phyloP scores from a whole-genome alignment of 2,888 invertebrate genomes.

The Epirrita christyi region DNA sequence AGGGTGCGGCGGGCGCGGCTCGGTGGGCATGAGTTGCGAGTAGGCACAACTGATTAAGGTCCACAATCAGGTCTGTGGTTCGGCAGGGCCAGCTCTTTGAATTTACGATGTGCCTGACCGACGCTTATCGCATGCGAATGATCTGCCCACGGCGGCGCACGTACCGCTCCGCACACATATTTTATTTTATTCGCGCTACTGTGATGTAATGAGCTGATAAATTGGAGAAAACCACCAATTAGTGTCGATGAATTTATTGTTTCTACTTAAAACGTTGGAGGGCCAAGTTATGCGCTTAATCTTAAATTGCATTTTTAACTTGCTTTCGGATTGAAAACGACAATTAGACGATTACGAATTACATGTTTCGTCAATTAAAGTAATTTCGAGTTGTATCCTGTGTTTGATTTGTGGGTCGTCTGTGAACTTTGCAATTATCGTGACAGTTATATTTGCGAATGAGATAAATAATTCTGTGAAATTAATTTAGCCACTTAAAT shows the following conservation, averaged over 20 bases:
- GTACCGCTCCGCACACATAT: constrained; percentile 82
- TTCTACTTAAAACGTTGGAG: constrained; percentile 84
- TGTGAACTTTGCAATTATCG: constrained; percentile 28
- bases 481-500: constrained; percentile 18
- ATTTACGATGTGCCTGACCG: constrained; percentile 84
- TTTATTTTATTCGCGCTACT: constrained; percentile 85
- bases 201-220: constrained; percentile 86
- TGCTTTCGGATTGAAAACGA: constrained; percentile 68
- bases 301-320: constrained; percentile 78
- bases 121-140: constrained; percentile 84
- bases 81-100: constrained; percentile 80
- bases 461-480: constrained; percentile 12
- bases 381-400: constrained; percentile 32
- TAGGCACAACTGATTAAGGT: constrained; percentile 77
- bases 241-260: constrained; percentile 85
- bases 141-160: constrained; percentile 83
- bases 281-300: constrained; percentile 74
- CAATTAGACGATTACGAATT: constrained; percentile 41
- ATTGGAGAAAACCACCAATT: constrained; percentile 85
- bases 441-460: constrained; percentile 22
- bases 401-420: constrained; percentile 32
- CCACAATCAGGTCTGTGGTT: constrained; percentile 82
- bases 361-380: constrained; percentile 43
- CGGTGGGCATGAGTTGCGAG: constrained; percentile 49
- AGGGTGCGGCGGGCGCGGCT: constrained; percentile 12